Evolutionary conservation across 2,888 invertebrate species (phyloP), one percentile per base, ranked within the genome.

Genomic region (Rhagonycha fulva): DNA sequence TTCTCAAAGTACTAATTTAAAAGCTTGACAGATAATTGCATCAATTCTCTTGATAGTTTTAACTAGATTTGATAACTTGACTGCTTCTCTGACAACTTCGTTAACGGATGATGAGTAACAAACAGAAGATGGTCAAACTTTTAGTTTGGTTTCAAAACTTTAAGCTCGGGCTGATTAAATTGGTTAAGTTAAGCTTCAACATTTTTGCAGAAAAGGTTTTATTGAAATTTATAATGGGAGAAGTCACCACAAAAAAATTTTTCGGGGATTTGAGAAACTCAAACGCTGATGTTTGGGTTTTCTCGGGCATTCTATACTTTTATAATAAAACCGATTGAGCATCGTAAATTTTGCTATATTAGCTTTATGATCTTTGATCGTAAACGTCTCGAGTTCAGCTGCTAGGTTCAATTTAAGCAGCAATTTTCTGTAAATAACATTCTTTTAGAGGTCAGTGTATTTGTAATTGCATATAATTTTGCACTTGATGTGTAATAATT

Each of bases 381-480:
- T 47, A 47, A 47, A 47, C n/a, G n/a, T 47, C 47, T n/a, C n/a
- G n/a, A 2, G 47, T 47, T 47, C 47, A 47, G 47, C 47, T 47
- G 47, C 7, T 47, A 7, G 47, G n/a, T 47, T 47, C 63, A 24
- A 66, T 66, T 66, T 66, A 24, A n/a, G 19, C 11, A 66, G 63
- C 63, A 66, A 66, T 66, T 66, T 26, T 26, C 24, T 66, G 12
- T 66, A 24, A 66, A 47, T 47, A 66, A 66, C 63, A 24, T 24
- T 66, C n/a, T 23, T 66, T 66, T 66, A 66, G 63, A 66, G 63
- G 63, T 66, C 63, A 66, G 63, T 66, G 63, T 26, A 66, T 66
- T 66, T 24, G 24, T 66, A 66, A 66, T 66, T 66, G 63, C 63
- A 66, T 66, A 66, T 24, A 66, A 66, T 66, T 26, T 24, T n/a